Percentiles rank a stretch among this genome's conserved stretches.
phyloP scores from a whole-genome alignment of 1,140 invertebrate species.

The Octopus sinensis region DNA sequence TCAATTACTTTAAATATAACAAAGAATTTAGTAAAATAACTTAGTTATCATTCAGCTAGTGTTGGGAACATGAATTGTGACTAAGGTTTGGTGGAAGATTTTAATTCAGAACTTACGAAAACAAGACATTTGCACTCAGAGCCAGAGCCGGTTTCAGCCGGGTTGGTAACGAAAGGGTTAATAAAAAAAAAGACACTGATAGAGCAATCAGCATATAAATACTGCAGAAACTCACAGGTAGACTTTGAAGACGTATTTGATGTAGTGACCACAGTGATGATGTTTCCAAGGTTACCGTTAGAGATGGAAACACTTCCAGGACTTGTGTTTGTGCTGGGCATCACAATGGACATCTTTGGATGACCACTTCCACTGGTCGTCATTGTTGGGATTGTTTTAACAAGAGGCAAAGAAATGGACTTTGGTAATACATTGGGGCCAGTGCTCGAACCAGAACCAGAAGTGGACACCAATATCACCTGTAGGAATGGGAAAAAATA shows the following conservation, averaged over 20 bases:
- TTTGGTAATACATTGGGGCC: constrained; percentile 41
- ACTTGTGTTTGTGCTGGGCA: constrained; percentile 25
- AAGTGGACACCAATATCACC: constrained; percentile 53
- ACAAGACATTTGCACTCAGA: too few relatives aligned
- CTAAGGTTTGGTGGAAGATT: too few relatives aligned
- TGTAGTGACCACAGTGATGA: constrained; percentile 40
- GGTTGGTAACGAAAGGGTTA: too few relatives aligned
- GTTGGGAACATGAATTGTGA: too few relatives aligned
- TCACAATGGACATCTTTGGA: constrained; percentile 29
- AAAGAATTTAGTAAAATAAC: too few relatives aligned
- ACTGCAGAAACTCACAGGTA: constrained; percentile 23
- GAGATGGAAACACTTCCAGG: constrained; percentile 23
- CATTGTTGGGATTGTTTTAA: constrained; percentile 28
- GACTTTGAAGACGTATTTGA: constrained; percentile 29
- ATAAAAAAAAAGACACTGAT: too few relatives aligned
- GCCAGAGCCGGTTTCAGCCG: too few relatives aligned
- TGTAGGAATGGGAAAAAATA: constrained; percentile 14
- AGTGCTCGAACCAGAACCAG: constrained; percentile 34
- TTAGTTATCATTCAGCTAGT: too few relatives aligned
- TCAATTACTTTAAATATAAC: too few relatives aligned
- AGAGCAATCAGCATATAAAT: too few relatives aligned
- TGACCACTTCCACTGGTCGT: constrained; percentile 19
- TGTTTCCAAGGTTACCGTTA: constrained; percentile 33
- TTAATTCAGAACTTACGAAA: too few relatives aligned
- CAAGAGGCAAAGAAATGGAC: constrained; percentile 45